Percentiles rank a stretch among this genome's conserved stretches.
These are phyloP conservation scores for Bombus breviceps DNA, from an alignment of 1,140 invertebrate species.

Conservation along the genomic window DNA sequence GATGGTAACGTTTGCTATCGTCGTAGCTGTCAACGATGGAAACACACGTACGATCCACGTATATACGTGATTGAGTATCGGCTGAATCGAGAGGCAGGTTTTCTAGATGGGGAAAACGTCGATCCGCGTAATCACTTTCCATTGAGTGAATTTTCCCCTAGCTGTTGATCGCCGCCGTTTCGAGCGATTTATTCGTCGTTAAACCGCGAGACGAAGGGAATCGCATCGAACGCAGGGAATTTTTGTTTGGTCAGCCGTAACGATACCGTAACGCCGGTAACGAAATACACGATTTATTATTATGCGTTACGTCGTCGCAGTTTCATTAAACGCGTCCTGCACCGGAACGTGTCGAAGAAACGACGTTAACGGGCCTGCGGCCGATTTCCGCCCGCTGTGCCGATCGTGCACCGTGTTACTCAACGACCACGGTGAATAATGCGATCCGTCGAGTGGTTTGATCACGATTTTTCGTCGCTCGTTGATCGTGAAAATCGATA, in stretches of 20 bases:
- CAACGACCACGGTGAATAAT: not conserved
- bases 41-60: not conserved
- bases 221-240: conserved; percentile 37
- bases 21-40: not conserved
- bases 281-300: conserved; percentile 51
- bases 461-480: not conserved
- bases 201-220: conserved; percentile 10
- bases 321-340: conserved; percentile 52
- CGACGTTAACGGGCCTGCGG: not conserved
- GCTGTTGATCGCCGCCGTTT: not conserved
- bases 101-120: conserved; percentile 17
- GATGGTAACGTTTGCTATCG: not conserved
- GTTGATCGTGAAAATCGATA: not conserved
- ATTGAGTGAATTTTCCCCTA: conserved; percentile 38
- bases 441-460: not conserved
- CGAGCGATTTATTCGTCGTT: conserved; percentile 45
- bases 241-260: conserved; percentile 60
- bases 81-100: not conserved
- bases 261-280: conserved; percentile 65
- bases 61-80: not conserved
- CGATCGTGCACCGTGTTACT: not conserved
- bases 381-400: conserved; percentile 3
- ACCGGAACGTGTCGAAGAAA: conserved; percentile 38
- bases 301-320: conserved; percentile 48
- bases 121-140: conserved; percentile 58